Evolutionary conservation across 2,113 vertebrate species (phyloP).

Genomic region (Himantopus leucocephalus): DNA sequence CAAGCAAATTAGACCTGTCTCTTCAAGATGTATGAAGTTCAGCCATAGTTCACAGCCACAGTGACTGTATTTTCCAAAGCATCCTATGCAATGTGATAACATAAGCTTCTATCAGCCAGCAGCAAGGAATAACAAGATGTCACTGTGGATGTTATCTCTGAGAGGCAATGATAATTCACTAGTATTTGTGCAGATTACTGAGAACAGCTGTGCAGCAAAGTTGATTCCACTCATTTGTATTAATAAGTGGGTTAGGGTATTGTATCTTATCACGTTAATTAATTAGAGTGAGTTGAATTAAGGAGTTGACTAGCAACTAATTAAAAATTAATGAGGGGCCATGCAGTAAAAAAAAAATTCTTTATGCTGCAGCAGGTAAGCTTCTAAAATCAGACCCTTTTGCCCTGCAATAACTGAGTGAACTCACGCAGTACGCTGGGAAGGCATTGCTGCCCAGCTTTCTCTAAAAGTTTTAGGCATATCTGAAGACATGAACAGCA

Average conservation of each 20-base stretch:
- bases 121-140: slow-evolving; percentile 7
- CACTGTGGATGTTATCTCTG: neutral
- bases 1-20: neutral
- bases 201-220: slow-evolving; percentile 37
- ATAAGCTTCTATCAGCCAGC: neutral
- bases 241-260: slow-evolving; percentile 34
- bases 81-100: neutral
- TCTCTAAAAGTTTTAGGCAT: neutral
- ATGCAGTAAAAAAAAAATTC: slow-evolving; percentile 22
- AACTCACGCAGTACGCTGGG: neutral
- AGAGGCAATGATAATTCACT: neutral
- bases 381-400: neutral
- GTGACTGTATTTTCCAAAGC: slow-evolving; percentile 41
- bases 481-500: neutral
- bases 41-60: neutral
- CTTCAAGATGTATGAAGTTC: neutral
- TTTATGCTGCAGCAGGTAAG: neutral
- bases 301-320: slow-evolving; percentile 20
- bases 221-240: slow-evolving; percentile 60
- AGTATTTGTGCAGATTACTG: slow-evolving; percentile 45
- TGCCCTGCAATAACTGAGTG: neutral
- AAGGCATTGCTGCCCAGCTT: neutral
- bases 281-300: slow-evolving; percentile 60
- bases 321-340: slow-evolving; percentile 40
- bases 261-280: slow-evolving; percentile 52